A percentile compares a stretch with the other conserved stretches of the same genome.
Evolutionary conservation across 53 echinoderm and acorn worm species (phyloP).

Genomic region (Temnopleurus reevesii): DNA sequence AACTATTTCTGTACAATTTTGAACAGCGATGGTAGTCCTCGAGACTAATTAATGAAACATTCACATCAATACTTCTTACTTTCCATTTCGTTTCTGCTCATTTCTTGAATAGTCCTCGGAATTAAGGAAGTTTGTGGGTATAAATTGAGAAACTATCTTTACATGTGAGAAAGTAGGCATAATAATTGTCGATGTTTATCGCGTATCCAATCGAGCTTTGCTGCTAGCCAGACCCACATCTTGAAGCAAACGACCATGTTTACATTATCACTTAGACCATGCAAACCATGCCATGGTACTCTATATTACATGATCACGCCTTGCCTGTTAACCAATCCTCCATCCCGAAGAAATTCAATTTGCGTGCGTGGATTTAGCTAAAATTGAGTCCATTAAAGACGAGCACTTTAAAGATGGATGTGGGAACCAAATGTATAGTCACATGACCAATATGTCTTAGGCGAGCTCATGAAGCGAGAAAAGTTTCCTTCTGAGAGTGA

Average conservation of each 20-base stretch:
- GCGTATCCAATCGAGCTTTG: too few species aligned
- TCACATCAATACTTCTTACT: too few species aligned
- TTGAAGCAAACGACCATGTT: slow-evolving; percentile 20
- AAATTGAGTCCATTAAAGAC: slow-evolving; percentile 30
- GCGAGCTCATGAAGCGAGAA: too few species aligned
- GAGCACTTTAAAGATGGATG: background rate
- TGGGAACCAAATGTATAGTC: background rate
- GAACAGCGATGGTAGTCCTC: too few species aligned
- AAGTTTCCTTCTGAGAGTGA: background rate
- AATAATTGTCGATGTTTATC: too few species aligned
- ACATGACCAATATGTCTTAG: background rate
- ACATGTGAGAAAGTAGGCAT: too few species aligned
- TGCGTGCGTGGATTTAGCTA: slow-evolving; percentile 30
- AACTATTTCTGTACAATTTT: too few species aligned
- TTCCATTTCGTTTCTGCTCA: too few species aligned
- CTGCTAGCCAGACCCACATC: slow-evolving; percentile 39
- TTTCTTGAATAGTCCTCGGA: too few species aligned
- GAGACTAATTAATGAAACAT: too few species aligned
- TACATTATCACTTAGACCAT: background rate
- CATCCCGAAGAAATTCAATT: background rate
- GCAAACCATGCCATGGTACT: background rate
- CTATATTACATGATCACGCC: slow-evolving; percentile 23
- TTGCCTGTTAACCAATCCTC: slow-evolving; percentile 18
- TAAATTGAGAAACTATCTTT: too few species aligned
- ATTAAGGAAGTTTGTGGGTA: too few species aligned